phyloP scores from a whole-genome alignment of 2,888 invertebrate genomes.

The Epinotia ramella region DNA sequence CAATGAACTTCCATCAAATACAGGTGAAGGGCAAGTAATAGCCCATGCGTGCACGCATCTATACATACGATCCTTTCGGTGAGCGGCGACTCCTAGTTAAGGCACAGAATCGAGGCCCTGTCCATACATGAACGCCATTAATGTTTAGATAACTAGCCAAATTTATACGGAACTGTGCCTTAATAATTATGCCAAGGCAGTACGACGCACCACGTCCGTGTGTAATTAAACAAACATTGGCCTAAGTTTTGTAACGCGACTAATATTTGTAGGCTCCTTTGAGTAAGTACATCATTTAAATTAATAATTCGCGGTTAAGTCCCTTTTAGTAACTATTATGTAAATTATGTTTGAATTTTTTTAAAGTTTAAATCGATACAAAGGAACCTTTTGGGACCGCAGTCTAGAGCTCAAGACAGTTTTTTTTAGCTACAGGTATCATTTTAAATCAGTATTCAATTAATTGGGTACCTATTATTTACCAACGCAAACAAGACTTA shows the following conservation, averaged over 20 bases:
- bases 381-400: too few relatives aligned
- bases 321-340: too few relatives aligned
- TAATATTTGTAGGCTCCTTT: too few relatives aligned
- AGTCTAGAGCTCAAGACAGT: too few relatives aligned
- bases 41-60: conserved; percentile 3
- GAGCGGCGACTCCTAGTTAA: conserved; percentile 7
- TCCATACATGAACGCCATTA: not conserved
- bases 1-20: conserved; percentile 20
- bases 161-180: not conserved
- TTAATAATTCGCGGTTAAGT: too few relatives aligned
- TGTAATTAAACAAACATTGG: not conserved
- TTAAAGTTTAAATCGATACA: too few relatives aligned
- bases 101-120: conserved; percentile 19
- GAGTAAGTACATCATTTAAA: too few relatives aligned
- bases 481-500: too few relatives aligned
- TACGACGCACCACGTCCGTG: not conserved
- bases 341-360: too few relatives aligned
- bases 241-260: too few relatives aligned
- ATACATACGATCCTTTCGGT: conserved; percentile 23
- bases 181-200: conserved; percentile 9
- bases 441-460: too few relatives aligned
- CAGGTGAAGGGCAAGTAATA: conserved; percentile 34
- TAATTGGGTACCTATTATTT: not conserved
- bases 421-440: too few relatives aligned
- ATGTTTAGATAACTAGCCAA: conserved; percentile 3